phyloP scores from a whole-genome alignment of 2,888 invertebrate genomes.

The Myathropa florea region DNA sequence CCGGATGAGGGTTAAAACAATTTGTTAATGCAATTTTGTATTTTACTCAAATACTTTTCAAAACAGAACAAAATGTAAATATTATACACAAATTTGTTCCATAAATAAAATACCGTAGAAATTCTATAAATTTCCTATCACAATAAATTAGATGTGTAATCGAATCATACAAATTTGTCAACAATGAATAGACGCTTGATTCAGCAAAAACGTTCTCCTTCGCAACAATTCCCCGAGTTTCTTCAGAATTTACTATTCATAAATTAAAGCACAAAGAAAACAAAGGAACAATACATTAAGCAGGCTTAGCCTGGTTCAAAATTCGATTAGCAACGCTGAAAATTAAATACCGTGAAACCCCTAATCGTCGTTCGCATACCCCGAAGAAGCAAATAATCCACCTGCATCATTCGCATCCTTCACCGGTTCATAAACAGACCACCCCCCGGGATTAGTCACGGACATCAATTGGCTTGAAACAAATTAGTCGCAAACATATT shows the following conservation, averaged over 20 bases:
- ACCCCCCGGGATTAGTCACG: conserved; percentile 76
- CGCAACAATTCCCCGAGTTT: background rate
- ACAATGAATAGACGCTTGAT: background rate
- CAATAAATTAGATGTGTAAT: background rate
- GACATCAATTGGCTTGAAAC: conserved; percentile 74
- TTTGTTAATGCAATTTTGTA: too few relatives aligned
- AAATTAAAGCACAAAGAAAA: conserved; percentile 23
- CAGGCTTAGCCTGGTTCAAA: conserved; percentile 28
- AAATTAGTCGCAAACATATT: conserved; percentile 76
- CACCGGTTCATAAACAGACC: conserved; percentile 78
- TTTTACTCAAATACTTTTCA: too few relatives aligned
- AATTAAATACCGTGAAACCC: conserved; percentile 67
- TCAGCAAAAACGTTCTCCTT: background rate
- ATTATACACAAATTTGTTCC: too few relatives aligned
- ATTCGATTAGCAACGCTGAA: conserved; percentile 48
- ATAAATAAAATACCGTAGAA: too few relatives aligned
- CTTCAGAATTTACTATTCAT: background rate
- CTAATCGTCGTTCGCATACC: conserved; percentile 2
- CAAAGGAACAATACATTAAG: conserved; percentile 10
- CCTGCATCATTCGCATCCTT: conserved; percentile 53
- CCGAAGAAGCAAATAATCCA: conserved; percentile 42
- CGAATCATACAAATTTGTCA: conserved; percentile 17
- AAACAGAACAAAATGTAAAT: too few relatives aligned
- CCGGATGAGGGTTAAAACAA: too few relatives aligned
- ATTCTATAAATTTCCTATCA: background rate